Percentiles rank a stretch among this genome's conserved stretches.
These are phyloP conservation scores for Danionella dracula DNA, from an alignment of 2,797 vertebrate species.

Conservation along the genomic window DNA sequence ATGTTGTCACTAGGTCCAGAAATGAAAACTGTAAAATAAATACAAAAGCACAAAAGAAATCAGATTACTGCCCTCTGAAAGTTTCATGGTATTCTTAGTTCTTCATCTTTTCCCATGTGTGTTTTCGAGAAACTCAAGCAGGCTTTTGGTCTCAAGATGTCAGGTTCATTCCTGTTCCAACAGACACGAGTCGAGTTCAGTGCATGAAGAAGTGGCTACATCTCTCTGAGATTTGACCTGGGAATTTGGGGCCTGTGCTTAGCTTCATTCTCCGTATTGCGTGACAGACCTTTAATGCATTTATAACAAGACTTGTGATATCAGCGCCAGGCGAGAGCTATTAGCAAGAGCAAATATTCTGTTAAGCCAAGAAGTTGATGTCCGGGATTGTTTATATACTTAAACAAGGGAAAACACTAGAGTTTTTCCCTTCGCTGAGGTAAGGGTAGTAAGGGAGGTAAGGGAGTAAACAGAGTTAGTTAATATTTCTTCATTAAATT, in stretches of 20 bases:
- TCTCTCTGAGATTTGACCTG: conserved; percentile 40
- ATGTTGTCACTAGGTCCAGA: too few relatives aligned
- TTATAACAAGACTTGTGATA: conserved; percentile 41
- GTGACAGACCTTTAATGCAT: conserved; percentile 39
- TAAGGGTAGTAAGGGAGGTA: too few relatives aligned
- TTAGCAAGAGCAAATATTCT: conserved; percentile 2
- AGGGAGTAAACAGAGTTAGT: too few relatives aligned
- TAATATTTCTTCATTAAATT: too few relatives aligned
- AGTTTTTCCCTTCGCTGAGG: not conserved
- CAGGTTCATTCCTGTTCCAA: not conserved
- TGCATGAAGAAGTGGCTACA: conserved; percentile 35
- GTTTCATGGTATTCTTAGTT: not conserved
- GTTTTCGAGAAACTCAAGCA: not conserved
- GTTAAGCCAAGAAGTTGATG: not conserved
- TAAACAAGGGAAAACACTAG: not conserved
- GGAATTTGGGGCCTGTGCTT: conserved; percentile 36
- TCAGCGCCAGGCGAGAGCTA: conserved; percentile 1
- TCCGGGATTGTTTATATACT: conserved; percentile 1
- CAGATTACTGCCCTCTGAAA: not conserved
- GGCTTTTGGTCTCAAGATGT: not conserved
- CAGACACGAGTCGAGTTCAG: conserved; percentile 9
- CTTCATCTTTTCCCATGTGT: not conserved
- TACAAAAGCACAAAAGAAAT: not conserved
- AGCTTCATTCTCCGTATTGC: conserved; percentile 18
- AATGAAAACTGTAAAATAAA: not conserved